phyloP scores from a whole-genome alignment of 1,140 invertebrate genomes.

The Eurosta solidaginis region DNA sequence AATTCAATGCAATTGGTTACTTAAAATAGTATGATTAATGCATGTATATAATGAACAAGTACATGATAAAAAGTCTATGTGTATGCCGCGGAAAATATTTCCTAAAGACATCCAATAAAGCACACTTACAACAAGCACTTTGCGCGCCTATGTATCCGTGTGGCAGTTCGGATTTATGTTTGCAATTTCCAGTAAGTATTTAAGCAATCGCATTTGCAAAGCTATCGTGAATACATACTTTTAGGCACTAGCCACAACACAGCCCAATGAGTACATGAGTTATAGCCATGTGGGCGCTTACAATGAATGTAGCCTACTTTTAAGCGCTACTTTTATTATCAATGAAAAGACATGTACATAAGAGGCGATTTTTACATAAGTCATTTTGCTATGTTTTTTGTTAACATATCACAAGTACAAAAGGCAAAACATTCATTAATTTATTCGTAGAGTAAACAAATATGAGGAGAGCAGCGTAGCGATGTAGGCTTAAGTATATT shows the following conservation, averaged over 20 bases:
- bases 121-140: not conserved
- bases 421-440: too few species aligned
- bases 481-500: too few species aligned
- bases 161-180: not conserved
- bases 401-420: too few species aligned
- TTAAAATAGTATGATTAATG: too few species aligned
- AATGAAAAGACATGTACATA: too few species aligned
- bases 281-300: not conserved
- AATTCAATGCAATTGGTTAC: conserved; percentile 6
- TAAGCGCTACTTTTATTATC: not conserved
- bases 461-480: too few species aligned
- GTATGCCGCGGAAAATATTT: not conserved
- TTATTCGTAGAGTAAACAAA: too few species aligned
- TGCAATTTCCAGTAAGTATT: not conserved
- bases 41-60: not conserved
- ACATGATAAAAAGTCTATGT: not conserved
- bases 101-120: not conserved
- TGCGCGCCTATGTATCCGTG: too few species aligned
- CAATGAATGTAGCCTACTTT: not conserved
- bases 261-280: too few species aligned
- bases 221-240: too few species aligned
- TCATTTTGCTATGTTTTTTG: too few species aligned
- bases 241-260: not conserved
- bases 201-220: not conserved
- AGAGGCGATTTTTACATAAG: too few species aligned